Percentiles rank a stretch among this genome's conserved stretches.
Conservation (phyloP, 2,888 invertebrate species). For the Idaea straminata region DNA sequence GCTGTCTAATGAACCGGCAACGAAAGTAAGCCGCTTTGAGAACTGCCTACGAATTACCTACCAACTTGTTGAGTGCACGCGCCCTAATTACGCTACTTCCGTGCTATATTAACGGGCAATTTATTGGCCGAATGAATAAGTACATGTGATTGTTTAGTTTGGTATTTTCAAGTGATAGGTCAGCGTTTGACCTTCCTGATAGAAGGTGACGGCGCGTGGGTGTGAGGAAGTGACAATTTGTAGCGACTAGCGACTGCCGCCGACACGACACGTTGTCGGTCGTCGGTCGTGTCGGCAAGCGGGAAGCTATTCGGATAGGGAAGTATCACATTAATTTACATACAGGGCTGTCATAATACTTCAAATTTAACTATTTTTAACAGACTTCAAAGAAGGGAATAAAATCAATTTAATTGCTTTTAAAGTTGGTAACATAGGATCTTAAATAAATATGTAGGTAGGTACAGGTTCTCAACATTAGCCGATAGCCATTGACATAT, state of each 20-base stretch:
- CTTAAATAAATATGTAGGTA: too few relatives aligned
- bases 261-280: too few relatives aligned
- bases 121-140: too few relatives aligned
- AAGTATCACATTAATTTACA: constrained; percentile 1
- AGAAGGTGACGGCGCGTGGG: not conserved
- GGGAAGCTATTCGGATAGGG: constrained; percentile 6
- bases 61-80: constrained; percentile 16
- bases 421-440: too few relatives aligned
- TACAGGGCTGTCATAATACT: not conserved
- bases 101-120: not conserved
- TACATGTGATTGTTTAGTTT: too few relatives aligned
- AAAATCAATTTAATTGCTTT: too few relatives aligned
- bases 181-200: too few relatives aligned
- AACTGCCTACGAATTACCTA: not conserved
- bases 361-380: not conserved
- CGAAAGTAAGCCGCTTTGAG: not conserved
- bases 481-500: too few relatives aligned
- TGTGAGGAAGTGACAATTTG: not conserved
- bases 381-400: too few relatives aligned
- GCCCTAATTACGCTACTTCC: constrained; percentile 12
- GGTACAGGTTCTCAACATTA: too few relatives aligned
- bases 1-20: constrained; percentile 1
- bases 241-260: not conserved
- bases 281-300: not conserved
- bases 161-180: too few relatives aligned